Base-by-base conservation (phyloP, 1,140 invertebrate genomes). In the Calephelis virginiensis region DNA sequence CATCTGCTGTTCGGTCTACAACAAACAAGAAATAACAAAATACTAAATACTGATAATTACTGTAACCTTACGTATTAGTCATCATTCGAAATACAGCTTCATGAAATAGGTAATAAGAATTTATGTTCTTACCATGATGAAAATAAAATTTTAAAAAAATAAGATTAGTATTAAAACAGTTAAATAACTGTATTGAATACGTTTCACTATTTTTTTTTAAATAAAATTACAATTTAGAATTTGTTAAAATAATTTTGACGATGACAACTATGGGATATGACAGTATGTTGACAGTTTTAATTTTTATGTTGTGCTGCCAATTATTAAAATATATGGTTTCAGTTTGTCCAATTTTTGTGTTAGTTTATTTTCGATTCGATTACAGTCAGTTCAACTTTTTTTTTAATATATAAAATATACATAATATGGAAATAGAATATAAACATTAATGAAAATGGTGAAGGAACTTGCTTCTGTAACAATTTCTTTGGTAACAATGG, bases 1-100 rank as follows among this genome's bases (percentile, higher is more conserved):
- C 94, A 99, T 96, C 92, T 99, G 98, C 92, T 98, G 95, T 83
- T 99, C 98, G 82, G 96, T 97, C 98, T 98, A 86, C 73, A 94
- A 65, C 13, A 53, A 40, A 46, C 11, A 17, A 28, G n/a, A 56
- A 43, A 59, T 17, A 40, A 43, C 40, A 43, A 43, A 43, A 12
- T 13, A 62, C 17, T 46, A 8, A 45, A 43, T 17, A 45, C 37
- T n/a, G 40, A 62, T 59, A 12, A 37, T 59, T 59, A 59, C 56
- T 59, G 56, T 56, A 46, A 43, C 45, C 45, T 46, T 68, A 74
- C 8, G 80, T 77, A 89, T 91, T 91, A 91, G 89, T 91, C 89
- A 90, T 87, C 89, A 87, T 66, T 82, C 82, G 78, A 85, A 85
- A 82, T 79, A 75, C 66, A 53, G 73, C 62, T 60, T 60, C 63